These are phyloP conservation scores for Physella acuta DNA, from an alignment of 1,140 invertebrate species.

Conservation along the genomic window DNA sequence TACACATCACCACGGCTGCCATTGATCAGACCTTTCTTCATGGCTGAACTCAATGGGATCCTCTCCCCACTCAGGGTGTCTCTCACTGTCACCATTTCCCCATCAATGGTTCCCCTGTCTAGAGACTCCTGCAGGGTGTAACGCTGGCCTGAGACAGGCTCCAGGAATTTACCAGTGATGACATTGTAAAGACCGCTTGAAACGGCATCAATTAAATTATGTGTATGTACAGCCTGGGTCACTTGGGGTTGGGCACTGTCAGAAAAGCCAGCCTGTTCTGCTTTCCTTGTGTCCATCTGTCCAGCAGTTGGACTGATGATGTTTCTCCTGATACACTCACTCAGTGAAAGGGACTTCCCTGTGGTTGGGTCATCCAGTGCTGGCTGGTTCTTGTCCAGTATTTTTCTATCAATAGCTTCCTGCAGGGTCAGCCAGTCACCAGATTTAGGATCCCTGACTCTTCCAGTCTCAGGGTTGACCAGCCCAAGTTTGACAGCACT, in stretches of 20 bases:
- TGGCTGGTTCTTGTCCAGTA: slow-evolving; percentile 68
- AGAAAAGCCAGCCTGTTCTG: slow-evolving; percentile 63
- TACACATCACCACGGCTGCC: slow-evolving; percentile 73
- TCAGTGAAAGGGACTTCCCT: slow-evolving; percentile 42
- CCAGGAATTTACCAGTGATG: slow-evolving; percentile 75
- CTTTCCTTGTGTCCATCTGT: slow-evolving; percentile 56
- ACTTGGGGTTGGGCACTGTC: slow-evolving; percentile 11
- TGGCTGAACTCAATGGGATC: slow-evolving; percentile 75
- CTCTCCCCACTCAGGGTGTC: slow-evolving; percentile 45
- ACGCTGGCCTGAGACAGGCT: slow-evolving; percentile 73
- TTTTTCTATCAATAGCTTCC: slow-evolving; percentile 80
- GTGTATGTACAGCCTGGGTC: slow-evolving; percentile 32
- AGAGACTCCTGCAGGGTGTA: slow-evolving; percentile 81
- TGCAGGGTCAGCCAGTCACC: slow-evolving; percentile 75
- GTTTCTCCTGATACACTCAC: slow-evolving; percentile 57
- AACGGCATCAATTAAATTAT: slow-evolving; percentile 77
- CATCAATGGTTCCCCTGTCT: slow-evolving; percentile 75
- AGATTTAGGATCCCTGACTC: slow-evolving; percentile 79
- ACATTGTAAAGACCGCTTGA: slow-evolving; percentile 80
- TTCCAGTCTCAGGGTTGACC: slow-evolving; percentile 73
- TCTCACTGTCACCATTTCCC: slow-evolving; percentile 75
- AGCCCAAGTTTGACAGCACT: slow-evolving; percentile 69
- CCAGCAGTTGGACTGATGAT: slow-evolving; percentile 57
- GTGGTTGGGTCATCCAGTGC: slow-evolving; percentile 45
- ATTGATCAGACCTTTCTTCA: slow-evolving; percentile 77